A percentile compares a stretch with the other conserved stretches of the same genome.
Conservation (phyloP, 2,113 vertebrate genomes). For the Syngnathus typhle region DNA sequence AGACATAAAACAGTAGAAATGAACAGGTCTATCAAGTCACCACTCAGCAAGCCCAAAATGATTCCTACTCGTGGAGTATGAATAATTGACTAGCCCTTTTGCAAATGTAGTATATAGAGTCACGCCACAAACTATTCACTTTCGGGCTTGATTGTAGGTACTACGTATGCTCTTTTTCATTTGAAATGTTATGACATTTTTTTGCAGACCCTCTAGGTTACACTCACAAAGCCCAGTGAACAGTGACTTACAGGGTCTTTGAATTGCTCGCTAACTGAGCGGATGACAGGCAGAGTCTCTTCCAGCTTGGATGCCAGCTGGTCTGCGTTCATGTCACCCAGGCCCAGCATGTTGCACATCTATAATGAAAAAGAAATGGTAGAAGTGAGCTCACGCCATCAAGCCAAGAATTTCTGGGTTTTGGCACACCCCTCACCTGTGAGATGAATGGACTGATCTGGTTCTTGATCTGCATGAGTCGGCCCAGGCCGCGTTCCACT, state of each 20-base stretch:
- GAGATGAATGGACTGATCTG: conserved; percentile 98
- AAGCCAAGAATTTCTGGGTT: not conserved
- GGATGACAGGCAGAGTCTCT: conserved; percentile 89
- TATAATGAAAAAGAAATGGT: conserved; percentile 39
- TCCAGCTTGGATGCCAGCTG: conserved; percentile 91
- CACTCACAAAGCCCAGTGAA: not conserved
- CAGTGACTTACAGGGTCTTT: conserved; percentile 81
- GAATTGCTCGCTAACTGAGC: conserved; percentile 92
- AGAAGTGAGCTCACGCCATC: not conserved
- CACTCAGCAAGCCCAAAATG: not conserved
- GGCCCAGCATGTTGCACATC: conserved; percentile 96
- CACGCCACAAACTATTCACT: too few species aligned
- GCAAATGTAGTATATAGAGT: too few species aligned
- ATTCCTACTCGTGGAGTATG: too few species aligned
- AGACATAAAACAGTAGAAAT: too few species aligned
- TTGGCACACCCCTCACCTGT: conserved; percentile 67
- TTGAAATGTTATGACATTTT: not conserved
- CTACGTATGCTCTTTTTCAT: not conserved
- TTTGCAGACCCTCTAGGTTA: not conserved
- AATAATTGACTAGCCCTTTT: too few species aligned
- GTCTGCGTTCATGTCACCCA: conserved; percentile 93
- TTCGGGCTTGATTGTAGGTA: too few species aligned
- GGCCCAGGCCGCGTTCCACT: conserved; percentile 87
- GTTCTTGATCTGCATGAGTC: conserved; percentile 97
- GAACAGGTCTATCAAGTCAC: not conserved